These are phyloP conservation scores for Octodon degus DNA, from an alignment of 2,113 vertebrate genomes.

Conservation along the genomic window DNA sequence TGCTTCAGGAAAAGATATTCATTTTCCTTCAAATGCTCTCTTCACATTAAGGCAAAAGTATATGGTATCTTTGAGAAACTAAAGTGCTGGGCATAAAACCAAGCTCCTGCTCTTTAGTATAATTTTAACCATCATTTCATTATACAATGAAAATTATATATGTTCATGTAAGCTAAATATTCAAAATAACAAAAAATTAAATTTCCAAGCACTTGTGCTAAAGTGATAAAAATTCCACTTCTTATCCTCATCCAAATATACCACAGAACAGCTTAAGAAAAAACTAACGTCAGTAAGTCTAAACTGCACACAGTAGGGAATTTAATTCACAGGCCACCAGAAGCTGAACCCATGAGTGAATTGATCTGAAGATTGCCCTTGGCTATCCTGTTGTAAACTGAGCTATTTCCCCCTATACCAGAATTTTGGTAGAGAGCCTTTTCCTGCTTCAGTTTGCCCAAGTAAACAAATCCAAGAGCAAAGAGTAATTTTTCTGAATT, in stretches of 20 bases:
- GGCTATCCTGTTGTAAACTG: neutral
- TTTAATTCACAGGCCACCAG: conserved; percentile 29
- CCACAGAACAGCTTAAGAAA: conserved; percentile 6
- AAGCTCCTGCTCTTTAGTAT: conserved; percentile 39
- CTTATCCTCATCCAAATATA: conserved; percentile 27
- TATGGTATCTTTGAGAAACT: conserved; percentile 33
- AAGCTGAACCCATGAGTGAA: conserved; percentile 49
- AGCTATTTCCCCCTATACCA: neutral
- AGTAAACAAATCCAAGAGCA: neutral
- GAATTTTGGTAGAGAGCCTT: neutral
- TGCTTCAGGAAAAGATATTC: conserved; percentile 61
- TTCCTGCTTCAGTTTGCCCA: neutral
- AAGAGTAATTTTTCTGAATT: conserved; percentile 52
- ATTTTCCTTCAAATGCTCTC: conserved; percentile 59
- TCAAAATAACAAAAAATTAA: conserved; percentile 59
- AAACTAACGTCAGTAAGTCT: conserved; percentile 52
- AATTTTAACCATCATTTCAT: conserved; percentile 53
- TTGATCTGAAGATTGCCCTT: neutral
- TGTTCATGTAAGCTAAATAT: conserved; percentile 30
- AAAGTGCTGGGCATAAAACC: conserved; percentile 27
- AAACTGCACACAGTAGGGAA: conserved; percentile 31
- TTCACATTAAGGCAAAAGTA: conserved; percentile 57
- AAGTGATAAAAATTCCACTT: conserved; percentile 40
- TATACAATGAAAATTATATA: conserved; percentile 13
- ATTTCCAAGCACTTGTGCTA: conserved; percentile 1